Evolutionary conservation across 2,888 invertebrate genomes (phyloP).

Genomic region (Drosophila cognata): DNA sequence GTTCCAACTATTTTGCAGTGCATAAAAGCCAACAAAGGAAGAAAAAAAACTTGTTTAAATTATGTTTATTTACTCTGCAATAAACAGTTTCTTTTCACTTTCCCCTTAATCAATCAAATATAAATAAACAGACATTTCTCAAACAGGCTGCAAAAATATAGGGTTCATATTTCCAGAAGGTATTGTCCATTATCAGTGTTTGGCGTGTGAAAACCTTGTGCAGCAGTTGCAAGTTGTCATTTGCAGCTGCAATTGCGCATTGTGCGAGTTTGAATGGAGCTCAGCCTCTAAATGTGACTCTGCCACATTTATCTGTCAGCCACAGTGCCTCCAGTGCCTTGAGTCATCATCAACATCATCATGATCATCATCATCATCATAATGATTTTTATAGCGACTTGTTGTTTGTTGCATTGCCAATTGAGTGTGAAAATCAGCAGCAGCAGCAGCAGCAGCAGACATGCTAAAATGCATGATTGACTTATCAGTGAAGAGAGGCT

Average conservation of each 20-base stretch:
- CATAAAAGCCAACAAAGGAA: neutral
- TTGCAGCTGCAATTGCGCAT: constrained; percentile 29
- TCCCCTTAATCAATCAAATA: neutral
- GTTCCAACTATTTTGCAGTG: no score
- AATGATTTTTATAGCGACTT: constrained; percentile 36
- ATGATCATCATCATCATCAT: constrained; percentile 17
- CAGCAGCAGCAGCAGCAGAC: constrained; percentile 14
- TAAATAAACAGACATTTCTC: neutral
- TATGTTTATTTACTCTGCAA: neutral
- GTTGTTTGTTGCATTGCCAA: constrained; percentile 60
- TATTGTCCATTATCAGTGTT: neutral
- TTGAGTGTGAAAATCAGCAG: constrained; percentile 37
- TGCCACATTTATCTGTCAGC: constrained; percentile 2
- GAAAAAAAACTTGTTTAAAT: no score
- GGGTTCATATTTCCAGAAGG: neutral
- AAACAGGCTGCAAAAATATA: neutral
- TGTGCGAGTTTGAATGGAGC: constrained; percentile 11
- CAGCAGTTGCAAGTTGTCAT: constrained; percentile 29
- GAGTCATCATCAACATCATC: constrained; percentile 25
- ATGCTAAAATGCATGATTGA: constrained; percentile 15
- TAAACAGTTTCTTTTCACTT: neutral
- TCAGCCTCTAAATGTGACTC: neutral
- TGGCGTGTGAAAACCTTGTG: constrained; percentile 35
- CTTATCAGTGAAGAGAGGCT: constrained; percentile 50
- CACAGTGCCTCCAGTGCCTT: constrained; percentile 5